Evolutionary conservation across 2,797 vertebrate genomes (phyloP).

Genomic region (Champsocephalus gunnari): DNA sequence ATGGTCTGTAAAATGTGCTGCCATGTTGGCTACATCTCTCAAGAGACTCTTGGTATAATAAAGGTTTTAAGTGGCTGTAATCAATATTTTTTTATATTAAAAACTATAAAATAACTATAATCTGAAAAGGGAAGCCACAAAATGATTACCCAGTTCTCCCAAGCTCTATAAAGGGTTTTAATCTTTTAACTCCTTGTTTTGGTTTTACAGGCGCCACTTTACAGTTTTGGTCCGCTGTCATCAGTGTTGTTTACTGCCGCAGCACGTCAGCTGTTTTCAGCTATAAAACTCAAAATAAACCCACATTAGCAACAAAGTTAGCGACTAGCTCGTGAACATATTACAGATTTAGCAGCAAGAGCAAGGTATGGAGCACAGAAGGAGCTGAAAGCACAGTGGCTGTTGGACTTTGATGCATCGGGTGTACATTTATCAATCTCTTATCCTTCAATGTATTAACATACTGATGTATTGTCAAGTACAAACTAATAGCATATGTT

Average conservation of each 20-base stretch:
- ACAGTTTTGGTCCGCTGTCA: slow-evolving; percentile 8
- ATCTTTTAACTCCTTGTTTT: slow-evolving; percentile 9
- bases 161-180: slow-evolving; percentile 14
- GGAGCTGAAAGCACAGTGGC: background rate
- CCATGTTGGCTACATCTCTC: slow-evolving; percentile 8
- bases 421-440: background rate
- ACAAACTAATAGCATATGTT: background rate
- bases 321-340: slow-evolving; percentile 1
- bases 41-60: slow-evolving; percentile 17
- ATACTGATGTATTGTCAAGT: background rate
- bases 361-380: slow-evolving; percentile 15
- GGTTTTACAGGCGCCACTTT: slow-evolving; percentile 13
- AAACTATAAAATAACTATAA: slow-evolving; percentile 6
- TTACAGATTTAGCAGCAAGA: slow-evolving; percentile 3
- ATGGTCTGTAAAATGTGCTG: slow-evolving; percentile 6
- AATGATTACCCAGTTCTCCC: slow-evolving; percentile 14
- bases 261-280: background rate
- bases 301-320: slow-evolving; percentile 3
- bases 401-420: slow-evolving; percentile 1
- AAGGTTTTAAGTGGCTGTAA: slow-evolving; percentile 28
- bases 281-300: too few species aligned
- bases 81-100: slow-evolving; percentile 34
- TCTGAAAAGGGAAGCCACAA: slow-evolving; percentile 3
- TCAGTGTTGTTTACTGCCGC: slow-evolving; percentile 9
- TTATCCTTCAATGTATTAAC: background rate